Evolutionary conservation across 2,888 invertebrate genomes (phyloP).

Genomic region (Eupeodes latifasciatus): DNA sequence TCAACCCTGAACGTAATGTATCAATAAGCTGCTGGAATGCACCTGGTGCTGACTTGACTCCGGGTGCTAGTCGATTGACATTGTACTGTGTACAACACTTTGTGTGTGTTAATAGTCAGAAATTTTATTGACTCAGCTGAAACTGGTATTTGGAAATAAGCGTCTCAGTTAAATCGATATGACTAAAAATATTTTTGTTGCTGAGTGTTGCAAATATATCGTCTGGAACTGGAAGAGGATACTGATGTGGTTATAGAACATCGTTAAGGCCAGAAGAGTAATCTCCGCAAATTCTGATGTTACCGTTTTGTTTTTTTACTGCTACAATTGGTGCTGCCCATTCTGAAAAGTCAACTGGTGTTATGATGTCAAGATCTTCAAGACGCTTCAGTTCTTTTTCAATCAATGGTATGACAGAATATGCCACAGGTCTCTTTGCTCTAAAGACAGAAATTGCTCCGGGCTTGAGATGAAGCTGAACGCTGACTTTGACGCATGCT

Average conservation of each 20-base stretch:
- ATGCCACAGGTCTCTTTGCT: constrained; percentile 5
- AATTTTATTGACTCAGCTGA: not conserved
- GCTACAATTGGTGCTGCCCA: too few species aligned
- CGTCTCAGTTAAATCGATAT: not conserved
- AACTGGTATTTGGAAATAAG: constrained; percentile 14
- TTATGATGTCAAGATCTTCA: not conserved
- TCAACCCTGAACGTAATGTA: not conserved
- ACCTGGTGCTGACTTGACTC: not conserved
- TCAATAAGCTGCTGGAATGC: not conserved
- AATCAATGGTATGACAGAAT: constrained; percentile 1
- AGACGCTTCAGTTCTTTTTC: not conserved
- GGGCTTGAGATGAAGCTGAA: constrained; percentile 4
- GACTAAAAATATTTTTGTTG: not conserved
- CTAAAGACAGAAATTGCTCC: not conserved
- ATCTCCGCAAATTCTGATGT: too few species aligned
- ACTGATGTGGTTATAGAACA: not conserved
- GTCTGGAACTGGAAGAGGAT: not conserved
- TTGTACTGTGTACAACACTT: not conserved
- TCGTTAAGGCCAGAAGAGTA: not conserved
- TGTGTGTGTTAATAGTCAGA: not conserved
- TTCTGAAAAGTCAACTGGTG: not conserved
- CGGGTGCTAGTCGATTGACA: not conserved
- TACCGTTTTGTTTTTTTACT: too few species aligned
- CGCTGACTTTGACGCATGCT: not conserved
- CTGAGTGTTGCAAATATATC: not conserved